phyloP scores from a whole-genome alignment of 2,113 vertebrate species.

The Grallaria varia region DNA sequence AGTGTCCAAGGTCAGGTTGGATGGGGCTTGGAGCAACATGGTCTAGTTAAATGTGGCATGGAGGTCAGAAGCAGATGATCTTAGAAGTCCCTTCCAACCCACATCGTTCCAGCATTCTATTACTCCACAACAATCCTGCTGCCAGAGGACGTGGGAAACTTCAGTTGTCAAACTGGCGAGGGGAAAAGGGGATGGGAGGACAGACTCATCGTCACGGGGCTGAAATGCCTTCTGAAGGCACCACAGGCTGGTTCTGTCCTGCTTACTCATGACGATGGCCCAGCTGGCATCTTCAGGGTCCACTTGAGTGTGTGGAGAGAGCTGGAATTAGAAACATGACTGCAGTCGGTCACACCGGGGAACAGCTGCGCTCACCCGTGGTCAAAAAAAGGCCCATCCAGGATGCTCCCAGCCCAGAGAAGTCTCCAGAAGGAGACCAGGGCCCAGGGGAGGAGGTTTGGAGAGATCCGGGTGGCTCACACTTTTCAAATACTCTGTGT shows the following conservation, averaged over 20 bases:
- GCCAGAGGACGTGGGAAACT: neutral
- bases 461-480: neutral
- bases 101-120: too few species aligned
- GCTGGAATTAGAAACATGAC: conserved; percentile 1
- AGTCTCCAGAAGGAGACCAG: neutral
- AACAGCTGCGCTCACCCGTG: neutral
- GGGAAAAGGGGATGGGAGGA: neutral
- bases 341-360: neutral
- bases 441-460: neutral
- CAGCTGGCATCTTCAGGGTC: neutral
- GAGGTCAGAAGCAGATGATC: too few species aligned
- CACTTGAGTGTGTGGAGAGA: neutral
- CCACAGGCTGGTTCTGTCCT: neutral
- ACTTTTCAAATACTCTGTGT: neutral
- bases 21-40: neutral
- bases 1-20: neutral
- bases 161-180: neutral
- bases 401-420: neutral
- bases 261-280: neutral
- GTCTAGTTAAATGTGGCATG: neutral
- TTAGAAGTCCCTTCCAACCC: neutral
- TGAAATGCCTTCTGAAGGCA: neutral
- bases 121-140: neutral
- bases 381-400: neutral
- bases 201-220: rapidly evolving